phyloP scores from a whole-genome alignment of 2,888 invertebrate genomes.

The Tetramorium bicarinatum region DNA sequence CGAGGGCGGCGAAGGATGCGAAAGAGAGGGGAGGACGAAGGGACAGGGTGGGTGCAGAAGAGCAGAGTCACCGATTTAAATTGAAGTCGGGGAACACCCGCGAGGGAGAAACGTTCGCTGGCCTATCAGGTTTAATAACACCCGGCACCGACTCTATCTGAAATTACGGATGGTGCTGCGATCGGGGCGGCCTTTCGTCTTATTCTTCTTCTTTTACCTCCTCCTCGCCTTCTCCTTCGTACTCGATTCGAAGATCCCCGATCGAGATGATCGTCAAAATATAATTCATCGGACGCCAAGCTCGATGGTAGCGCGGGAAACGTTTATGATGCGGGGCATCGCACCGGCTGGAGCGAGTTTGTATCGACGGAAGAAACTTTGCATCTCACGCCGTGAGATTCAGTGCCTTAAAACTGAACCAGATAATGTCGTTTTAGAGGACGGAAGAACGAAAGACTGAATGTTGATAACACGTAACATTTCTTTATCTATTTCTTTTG shows the following conservation, averaged over 20 bases:
- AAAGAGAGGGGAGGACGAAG: slow-evolving; percentile 27
- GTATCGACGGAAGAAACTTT: slow-evolving; percentile 25
- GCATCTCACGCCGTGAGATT: slow-evolving; percentile 16
- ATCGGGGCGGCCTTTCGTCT: slow-evolving; percentile 51
- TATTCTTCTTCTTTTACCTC: slow-evolving; percentile 37
- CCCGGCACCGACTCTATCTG: slow-evolving; percentile 74
- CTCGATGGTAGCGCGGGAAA: slow-evolving; percentile 50
- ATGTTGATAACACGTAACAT: background rate
- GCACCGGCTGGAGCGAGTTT: background rate
- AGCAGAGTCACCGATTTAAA: slow-evolving; percentile 85
- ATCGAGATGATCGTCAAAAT: slow-evolving; percentile 62
- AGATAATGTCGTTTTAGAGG: background rate
- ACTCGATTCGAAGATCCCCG: slow-evolving; percentile 47
- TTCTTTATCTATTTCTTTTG: background rate
- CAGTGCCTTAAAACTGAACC: background rate
- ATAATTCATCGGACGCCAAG: slow-evolving; percentile 53
- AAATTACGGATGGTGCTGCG: slow-evolving; percentile 71
- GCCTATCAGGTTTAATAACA: slow-evolving; percentile 77
- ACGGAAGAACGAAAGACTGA: background rate
- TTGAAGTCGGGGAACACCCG: slow-evolving; percentile 82
- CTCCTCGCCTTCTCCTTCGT: slow-evolving; percentile 16
- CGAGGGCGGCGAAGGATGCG: slow-evolving; percentile 43
- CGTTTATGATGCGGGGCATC: slow-evolving; percentile 27
- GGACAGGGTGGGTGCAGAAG: slow-evolving; percentile 74
- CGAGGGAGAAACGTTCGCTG: slow-evolving; percentile 77